Evolutionary conservation across 2,888 invertebrate species (phyloP), one percentile per base, ranked within the genome.

Genomic region (Rugalucina vietnamica): DNA sequence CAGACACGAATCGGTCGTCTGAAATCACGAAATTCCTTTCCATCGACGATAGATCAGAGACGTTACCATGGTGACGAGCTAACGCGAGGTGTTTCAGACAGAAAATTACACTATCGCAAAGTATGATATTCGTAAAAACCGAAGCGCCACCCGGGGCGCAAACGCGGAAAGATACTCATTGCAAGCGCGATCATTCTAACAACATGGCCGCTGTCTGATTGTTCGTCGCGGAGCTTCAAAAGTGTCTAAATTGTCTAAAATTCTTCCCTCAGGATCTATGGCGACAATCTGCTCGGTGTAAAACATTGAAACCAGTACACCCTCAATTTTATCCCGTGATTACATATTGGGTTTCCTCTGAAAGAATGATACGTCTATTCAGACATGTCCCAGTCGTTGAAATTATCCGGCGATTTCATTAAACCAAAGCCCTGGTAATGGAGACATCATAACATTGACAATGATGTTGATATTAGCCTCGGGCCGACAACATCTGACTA

Each of bases 271-370:
- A 65, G 65, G 65, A 65, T 65, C 34, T 34, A 43, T 73, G 81
- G 78, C 77, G 79, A 50, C 85, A 74, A 78, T 80, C 76, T 77
- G 77, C 70, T 77, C 39, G 14, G 65, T 34, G 29, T 70, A 77
- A 81, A 81, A 73, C 72, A 57, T 49, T 32, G 60, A 73, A 65
- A 65, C 73, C 65, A 69, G 81, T 69, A 69, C 65, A 76, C 36
- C 80, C 76, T 79, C 83, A 83, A 83, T 83, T 86, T 81, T 76
- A 78, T 70, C 86, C 70, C 76, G 69, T 86, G 83, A 86, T 86
- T 86, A 79, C 81, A 76, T 60, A 49, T 60, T 79, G 69, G 27
- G 71, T 75, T 50, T 49, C 78, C 71, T 78, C 36, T 60, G 43
- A 39, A 76, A 79, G 71, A 24, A 24, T 57, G 82, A 81, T 78